Evolutionary conservation across 2,113 vertebrate genomes (phyloP).

Genomic region (Peromyscus maniculatus): DNA sequence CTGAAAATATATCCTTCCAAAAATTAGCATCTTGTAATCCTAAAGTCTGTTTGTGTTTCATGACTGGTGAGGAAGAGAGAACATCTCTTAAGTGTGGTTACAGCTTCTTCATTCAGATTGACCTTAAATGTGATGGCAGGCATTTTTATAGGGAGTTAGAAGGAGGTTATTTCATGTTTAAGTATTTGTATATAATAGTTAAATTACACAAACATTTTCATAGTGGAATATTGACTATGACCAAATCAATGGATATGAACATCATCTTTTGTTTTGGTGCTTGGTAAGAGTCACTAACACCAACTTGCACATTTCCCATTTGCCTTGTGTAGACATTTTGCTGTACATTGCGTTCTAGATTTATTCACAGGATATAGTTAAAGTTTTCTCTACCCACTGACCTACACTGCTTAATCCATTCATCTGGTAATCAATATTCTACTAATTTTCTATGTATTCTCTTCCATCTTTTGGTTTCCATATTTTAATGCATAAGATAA

Average conservation of each 20-base stretch:
- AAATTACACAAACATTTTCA: not conserved
- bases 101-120: not conserved
- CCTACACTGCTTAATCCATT: not conserved
- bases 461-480: not conserved
- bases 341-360: not conserved
- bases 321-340: no score
- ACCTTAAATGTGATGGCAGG: not conserved
- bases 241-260: not conserved
- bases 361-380: not conserved
- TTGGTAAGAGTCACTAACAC: not conserved
- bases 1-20: not conserved
- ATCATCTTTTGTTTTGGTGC: not conserved
- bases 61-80: rapidly evolving
- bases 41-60: not conserved
- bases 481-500: not conserved
- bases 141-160: not conserved
- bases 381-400: not conserved
- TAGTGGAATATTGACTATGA: not conserved
- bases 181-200: not conserved
- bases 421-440: not conserved
- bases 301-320: not conserved
- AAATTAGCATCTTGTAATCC: not conserved
- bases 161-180: not conserved
- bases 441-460: not conserved
- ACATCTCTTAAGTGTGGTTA: not conserved